These are phyloP conservation scores for Florisuga fusca DNA, from an alignment of 2,797 vertebrate genomes.

Conservation along the genomic window DNA sequence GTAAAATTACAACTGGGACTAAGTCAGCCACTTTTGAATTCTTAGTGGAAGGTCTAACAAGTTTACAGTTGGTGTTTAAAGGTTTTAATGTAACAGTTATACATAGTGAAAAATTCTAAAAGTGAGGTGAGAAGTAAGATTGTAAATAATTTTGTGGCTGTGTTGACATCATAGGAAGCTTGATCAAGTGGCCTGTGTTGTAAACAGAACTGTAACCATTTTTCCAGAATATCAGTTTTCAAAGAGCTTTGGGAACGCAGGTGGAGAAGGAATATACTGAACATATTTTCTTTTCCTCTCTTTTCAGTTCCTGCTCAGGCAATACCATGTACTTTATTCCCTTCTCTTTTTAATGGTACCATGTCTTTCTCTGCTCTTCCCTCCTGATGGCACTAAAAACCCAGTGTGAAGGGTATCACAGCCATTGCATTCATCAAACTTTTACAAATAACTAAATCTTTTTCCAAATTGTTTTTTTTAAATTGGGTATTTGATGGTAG, in stretches of 20 bases:
- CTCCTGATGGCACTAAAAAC: neutral
- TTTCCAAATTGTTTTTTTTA: neutral
- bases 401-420: neutral
- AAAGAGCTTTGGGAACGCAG: neutral
- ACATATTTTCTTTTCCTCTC: neutral
- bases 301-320: neutral
- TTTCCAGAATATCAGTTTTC: neutral
- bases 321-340: neutral
- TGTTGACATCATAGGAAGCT: neutral
- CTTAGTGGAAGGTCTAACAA: neutral
- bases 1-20: conserved; percentile 41
- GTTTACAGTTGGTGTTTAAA: neutral
- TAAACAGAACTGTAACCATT: neutral
- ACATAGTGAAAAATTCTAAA: neutral
- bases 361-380: neutral
- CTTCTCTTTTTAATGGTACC: neutral
- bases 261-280: neutral
- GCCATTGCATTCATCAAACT: neutral
- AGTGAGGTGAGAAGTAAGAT: neutral
- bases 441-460: neutral
- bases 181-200: neutral
- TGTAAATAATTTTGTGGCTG: neutral
- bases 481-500: neutral
- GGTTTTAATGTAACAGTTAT: neutral
- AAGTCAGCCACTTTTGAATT: neutral